These are phyloP conservation scores for Pipra filicauda DNA, from an alignment of 2,113 vertebrate genomes.

Conservation along the genomic window DNA sequence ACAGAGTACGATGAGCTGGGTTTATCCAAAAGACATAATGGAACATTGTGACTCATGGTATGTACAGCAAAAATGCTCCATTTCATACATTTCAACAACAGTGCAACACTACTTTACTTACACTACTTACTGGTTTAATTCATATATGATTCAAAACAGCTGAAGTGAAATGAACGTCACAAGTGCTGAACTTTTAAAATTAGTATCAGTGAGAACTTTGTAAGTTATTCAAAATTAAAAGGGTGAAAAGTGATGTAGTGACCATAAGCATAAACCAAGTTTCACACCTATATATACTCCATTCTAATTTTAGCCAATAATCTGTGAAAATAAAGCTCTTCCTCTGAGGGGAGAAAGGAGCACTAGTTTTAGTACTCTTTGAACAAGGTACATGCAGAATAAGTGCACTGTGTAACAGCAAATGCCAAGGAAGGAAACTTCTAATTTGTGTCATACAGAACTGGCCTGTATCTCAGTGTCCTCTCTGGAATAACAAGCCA, in stretches of 20 bases:
- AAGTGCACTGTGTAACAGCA: not conserved
- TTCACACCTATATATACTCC: not conserved
- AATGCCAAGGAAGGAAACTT: not conserved
- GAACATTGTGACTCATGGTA: not conserved
- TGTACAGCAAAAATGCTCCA: not conserved
- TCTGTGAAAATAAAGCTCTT: not conserved
- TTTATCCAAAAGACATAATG: not conserved
- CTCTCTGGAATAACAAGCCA: not conserved
- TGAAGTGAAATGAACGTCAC: not conserved
- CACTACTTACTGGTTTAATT: not conserved
- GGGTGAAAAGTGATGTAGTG: not conserved
- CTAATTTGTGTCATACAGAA: not conserved
- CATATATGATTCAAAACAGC: not conserved
- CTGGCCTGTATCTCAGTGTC: accelerated
- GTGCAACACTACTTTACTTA: not conserved
- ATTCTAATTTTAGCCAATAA: not conserved
- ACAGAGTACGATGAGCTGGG: not conserved
- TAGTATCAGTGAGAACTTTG: not conserved
- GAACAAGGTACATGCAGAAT: not conserved
- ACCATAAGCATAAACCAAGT: not conserved
- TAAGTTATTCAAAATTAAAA: not conserved
- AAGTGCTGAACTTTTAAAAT: not conserved
- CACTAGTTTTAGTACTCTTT: not conserved
- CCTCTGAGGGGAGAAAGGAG: not conserved
- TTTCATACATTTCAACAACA: not conserved